These are phyloP conservation scores for Antennarius maculatus DNA, from an alignment of 2,797 vertebrate genomes.

Conservation along the genomic window DNA sequence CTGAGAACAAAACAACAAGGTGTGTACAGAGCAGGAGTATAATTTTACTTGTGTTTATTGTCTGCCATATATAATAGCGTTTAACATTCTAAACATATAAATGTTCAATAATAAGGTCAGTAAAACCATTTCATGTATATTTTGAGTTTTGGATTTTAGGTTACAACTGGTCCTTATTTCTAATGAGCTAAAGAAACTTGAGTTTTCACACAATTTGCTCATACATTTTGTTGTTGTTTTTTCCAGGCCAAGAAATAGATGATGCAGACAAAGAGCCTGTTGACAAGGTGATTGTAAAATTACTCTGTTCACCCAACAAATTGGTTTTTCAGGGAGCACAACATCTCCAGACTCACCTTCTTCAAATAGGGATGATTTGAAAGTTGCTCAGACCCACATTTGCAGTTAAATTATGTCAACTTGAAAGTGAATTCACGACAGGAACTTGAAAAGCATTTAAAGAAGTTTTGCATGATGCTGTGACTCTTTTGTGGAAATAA, in stretches of 20 bases:
- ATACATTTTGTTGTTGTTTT: constrained; percentile 66
- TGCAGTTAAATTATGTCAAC: constrained; percentile 27
- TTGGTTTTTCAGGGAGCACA: constrained; percentile 67
- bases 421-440: constrained; percentile 22
- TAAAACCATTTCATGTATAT: constrained; percentile 23
- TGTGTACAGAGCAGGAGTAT: no score
- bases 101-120: constrained; percentile 33
- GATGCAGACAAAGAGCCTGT: constrained; percentile 63
- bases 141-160: constrained; percentile 42
- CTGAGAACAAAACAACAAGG: constrained; percentile 58
- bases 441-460: not conserved
- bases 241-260: constrained; percentile 73
- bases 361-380: constrained; percentile 51
- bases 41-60: constrained; percentile 24
- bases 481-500: constrained; percentile 16
- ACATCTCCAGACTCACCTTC: constrained; percentile 45
- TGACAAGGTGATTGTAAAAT: constrained; percentile 79
- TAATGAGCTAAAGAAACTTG: constrained; percentile 47
- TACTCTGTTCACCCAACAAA: constrained; percentile 63
- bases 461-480: constrained; percentile 1
- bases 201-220: constrained; percentile 57
- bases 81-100: constrained; percentile 21
- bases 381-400: constrained; percentile 35
- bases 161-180: constrained; percentile 37
- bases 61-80: constrained; percentile 5